Evolutionary conservation across 2,113 vertebrate species (phyloP).

Genomic region (Tupaia tana): DNA sequence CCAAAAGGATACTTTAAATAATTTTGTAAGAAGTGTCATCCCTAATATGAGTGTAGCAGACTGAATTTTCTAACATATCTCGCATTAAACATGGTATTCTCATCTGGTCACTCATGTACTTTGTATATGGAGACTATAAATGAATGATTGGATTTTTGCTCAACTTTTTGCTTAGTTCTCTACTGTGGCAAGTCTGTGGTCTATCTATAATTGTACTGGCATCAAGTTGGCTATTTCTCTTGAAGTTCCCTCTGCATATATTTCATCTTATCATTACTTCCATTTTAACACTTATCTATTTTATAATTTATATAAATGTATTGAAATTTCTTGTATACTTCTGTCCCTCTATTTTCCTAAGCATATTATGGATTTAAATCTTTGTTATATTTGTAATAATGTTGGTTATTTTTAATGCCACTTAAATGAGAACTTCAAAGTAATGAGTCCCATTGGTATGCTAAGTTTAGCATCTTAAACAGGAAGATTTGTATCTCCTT

Average conservation of each 20-base stretch:
- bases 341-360: background rate
- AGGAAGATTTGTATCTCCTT: background rate
- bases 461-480: background rate
- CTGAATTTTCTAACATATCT: background rate
- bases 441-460: background rate
- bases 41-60: too few species aligned
- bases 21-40: background rate
- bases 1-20: background rate
- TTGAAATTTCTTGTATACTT: background rate
- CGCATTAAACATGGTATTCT: background rate
- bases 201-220: background rate
- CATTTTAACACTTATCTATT: background rate
- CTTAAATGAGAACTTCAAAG: background rate
- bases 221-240: background rate
- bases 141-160: background rate
- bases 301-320: background rate
- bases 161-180: background rate
- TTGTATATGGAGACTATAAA: background rate
- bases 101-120: background rate
- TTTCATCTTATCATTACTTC: background rate
- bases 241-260: background rate
- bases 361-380: background rate
- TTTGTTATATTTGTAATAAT: background rate
- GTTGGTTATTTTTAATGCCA: background rate
- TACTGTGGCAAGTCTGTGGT: background rate